These are phyloP conservation scores for Mnemiopsis leidyi DNA, from an alignment of 37 sponge, comb jelly and placozoan genomes.

Conservation along the genomic window DNA sequence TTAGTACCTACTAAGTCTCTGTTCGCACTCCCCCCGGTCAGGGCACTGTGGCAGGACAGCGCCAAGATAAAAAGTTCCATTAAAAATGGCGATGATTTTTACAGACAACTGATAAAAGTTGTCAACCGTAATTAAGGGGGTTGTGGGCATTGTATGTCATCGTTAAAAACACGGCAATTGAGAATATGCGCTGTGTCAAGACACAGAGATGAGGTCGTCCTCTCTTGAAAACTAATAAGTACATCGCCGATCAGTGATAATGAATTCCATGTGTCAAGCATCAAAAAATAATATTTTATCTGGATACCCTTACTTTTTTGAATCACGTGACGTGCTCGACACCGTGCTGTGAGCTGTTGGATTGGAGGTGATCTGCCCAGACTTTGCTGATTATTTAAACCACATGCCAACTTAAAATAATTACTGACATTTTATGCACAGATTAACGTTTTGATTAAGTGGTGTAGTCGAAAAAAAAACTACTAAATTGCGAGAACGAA, in stretches of 20 bases:
- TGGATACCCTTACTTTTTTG: not conserved
- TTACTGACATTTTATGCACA: too few species aligned
- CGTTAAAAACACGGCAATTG: not conserved
- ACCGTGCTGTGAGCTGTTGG: too few species aligned
- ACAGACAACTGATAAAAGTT: not conserved
- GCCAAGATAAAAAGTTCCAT: not conserved
- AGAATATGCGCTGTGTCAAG: not conserved
- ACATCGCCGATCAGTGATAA: too few species aligned
- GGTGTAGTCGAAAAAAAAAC: too few species aligned
- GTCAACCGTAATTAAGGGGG: not conserved
- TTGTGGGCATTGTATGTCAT: not conserved
- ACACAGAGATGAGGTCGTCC: too few species aligned
- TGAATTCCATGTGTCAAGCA: not conserved
- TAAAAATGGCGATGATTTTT: not conserved
- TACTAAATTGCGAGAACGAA: too few species aligned
- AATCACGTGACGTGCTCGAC: too few species aligned
- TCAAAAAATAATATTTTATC: not conserved
- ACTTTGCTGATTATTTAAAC: too few species aligned
- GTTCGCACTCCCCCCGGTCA: not conserved
- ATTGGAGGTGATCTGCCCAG: too few species aligned
- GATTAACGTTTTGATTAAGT: too few species aligned
- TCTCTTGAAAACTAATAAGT: not conserved
- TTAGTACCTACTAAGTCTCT: not conserved
- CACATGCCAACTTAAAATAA: too few species aligned
- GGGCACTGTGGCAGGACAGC: too few species aligned